Percentiles rank a stretch among this genome's conserved stretches.
Evolutionary conservation across 2,797 vertebrate species (phyloP).

Genomic region (Phaenicophaeus curvirostris): DNA sequence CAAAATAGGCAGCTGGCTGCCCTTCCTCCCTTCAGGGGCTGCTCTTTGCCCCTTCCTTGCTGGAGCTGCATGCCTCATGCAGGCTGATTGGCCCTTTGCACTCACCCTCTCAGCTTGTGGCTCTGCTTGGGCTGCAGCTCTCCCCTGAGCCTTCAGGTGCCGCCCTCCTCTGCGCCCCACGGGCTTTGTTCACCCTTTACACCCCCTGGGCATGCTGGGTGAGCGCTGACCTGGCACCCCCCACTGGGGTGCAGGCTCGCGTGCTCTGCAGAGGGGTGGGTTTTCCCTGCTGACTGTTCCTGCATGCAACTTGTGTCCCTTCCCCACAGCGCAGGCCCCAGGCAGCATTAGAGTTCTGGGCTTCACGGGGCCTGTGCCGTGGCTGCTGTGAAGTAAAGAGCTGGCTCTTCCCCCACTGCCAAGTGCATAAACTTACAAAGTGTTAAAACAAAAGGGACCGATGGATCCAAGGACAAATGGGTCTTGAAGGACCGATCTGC

Average conservation of each 20-base stretch:
- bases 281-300: neutral
- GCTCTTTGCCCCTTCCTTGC: neutral
- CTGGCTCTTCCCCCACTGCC: neutral
- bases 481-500: neutral
- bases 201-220: neutral
- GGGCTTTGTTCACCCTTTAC: neutral
- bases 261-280: neutral
- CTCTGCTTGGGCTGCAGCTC: neutral
- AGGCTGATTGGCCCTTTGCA: fast-evolving
- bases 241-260: neutral
- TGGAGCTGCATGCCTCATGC: fast-evolving
- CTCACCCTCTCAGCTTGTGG: fast-evolving
- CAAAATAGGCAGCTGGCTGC: neutral
- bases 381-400: neutral
- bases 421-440: neutral
- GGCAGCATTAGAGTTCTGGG: neutral
- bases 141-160: too few relatives aligned
- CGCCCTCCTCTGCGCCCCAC: fast-evolving
- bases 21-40: neutral
- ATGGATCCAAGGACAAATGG: neutral
- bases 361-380: fast-evolving
- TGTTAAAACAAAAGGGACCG: neutral
- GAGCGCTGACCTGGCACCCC: neutral
- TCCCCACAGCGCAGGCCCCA: neutral
- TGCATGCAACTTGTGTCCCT: neutral